Evolutionary conservation across 2,797 vertebrate species (phyloP).

Genomic region (Taenioides sp.): DNA sequence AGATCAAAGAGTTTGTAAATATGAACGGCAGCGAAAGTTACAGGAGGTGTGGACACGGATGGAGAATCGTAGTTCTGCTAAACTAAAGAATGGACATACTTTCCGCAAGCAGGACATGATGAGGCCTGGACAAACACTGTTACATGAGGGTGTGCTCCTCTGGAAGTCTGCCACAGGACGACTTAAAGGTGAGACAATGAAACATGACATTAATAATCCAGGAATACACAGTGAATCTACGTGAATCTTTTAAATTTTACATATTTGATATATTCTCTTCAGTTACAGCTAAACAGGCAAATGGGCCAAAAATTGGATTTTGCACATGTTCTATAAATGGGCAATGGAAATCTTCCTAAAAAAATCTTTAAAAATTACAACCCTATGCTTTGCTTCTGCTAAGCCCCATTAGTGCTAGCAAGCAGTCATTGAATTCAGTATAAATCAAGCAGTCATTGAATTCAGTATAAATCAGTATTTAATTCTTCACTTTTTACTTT

Average conservation of each 20-base stretch:
- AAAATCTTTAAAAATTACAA: no score
- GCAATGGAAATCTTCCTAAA: no score
- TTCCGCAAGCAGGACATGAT: slow-evolving; percentile 92
- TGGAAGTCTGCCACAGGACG: slow-evolving; percentile 96
- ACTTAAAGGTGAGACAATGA: slow-evolving; percentile 83
- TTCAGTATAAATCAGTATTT: no score
- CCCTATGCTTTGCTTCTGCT: no score
- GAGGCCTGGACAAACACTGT: slow-evolving; percentile 79
- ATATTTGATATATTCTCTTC: not conserved
- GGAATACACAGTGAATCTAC: not conserved
- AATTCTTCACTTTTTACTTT: no score
- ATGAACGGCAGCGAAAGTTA: slow-evolving; percentile 87
- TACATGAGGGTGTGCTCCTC: slow-evolving; percentile 86
- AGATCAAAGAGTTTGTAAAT: slow-evolving; percentile 89
- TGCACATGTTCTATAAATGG: no score
- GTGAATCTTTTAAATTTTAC: not conserved
- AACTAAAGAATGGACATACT: slow-evolving; percentile 87
- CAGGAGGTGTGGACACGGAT: slow-evolving; percentile 87
- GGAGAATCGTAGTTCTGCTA: slow-evolving; percentile 90
- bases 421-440: no score
- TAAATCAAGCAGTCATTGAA: no score
- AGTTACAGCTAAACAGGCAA: no score
- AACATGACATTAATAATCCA: not conserved
- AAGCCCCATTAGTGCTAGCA: no score
- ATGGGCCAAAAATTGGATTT: no score